A percentile compares a stretch with the other conserved stretches of the same genome.
phyloP scores from a whole-genome alignment of 2,113 vertebrate genomes.

The Dermatemys mawii region DNA sequence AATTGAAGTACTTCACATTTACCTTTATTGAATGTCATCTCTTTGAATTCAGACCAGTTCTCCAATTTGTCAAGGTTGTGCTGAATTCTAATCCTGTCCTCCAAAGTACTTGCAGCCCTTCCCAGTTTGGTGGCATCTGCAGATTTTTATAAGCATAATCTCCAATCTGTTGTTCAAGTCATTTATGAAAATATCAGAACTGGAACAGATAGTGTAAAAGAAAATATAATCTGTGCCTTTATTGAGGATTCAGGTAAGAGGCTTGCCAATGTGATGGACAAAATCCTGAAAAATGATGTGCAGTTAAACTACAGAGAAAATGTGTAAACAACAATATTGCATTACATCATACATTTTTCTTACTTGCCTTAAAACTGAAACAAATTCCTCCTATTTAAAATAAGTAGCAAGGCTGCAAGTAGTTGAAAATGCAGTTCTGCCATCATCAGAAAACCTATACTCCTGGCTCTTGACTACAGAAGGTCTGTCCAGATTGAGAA shows the following conservation, averaged over 20 bases:
- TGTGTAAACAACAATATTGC: neutral
- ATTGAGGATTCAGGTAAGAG: neutral
- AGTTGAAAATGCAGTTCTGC: neutral
- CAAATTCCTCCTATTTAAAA: neutral
- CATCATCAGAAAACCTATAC: neutral
- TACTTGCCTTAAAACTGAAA: neutral
- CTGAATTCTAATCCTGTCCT: too few relatives aligned
- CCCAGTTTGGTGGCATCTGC: too few relatives aligned
- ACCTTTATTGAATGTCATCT: too few relatives aligned
- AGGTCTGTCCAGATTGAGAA: neutral
- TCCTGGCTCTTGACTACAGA: neutral
- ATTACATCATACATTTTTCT: neutral
- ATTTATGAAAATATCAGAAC: too few relatives aligned
- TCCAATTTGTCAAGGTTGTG: too few relatives aligned
- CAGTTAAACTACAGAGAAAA: neutral
- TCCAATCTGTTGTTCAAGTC: too few relatives aligned
- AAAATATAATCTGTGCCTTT: neutral
- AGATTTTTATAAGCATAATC: too few relatives aligned
- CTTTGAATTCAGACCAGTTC: too few relatives aligned
- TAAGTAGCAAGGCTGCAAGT: neutral
- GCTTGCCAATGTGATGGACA: neutral
- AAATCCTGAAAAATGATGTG: neutral
- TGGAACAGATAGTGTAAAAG: neutral
- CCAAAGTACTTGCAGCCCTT: too few relatives aligned
- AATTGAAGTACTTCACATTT: too few relatives aligned